phyloP scores from a whole-genome alignment of 2,797 vertebrate genomes.

The Danio kyathit region DNA sequence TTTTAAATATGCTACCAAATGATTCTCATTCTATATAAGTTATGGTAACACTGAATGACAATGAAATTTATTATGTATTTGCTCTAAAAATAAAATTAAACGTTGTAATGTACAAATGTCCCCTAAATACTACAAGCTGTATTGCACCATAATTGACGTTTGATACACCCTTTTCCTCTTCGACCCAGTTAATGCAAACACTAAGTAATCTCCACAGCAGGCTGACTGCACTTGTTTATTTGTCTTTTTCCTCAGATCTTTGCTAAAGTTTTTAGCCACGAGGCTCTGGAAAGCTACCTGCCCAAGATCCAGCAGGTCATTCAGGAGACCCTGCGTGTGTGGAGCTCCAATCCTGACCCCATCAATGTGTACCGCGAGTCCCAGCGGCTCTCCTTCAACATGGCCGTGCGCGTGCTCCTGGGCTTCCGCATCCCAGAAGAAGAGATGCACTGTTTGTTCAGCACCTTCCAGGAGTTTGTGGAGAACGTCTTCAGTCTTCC shows the following conservation, averaged over 20 bases:
- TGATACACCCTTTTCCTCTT: too few relatives aligned
- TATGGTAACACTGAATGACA: too few relatives aligned
- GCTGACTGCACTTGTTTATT: slow-evolving; percentile 49
- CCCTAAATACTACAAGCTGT: too few relatives aligned
- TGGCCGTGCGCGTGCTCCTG: slow-evolving; percentile 94
- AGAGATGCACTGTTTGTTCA: slow-evolving; percentile 88
- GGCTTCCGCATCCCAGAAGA: slow-evolving; percentile 93
- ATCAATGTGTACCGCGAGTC: slow-evolving; percentile 89
- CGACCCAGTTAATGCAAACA: background rate
- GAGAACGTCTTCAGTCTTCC: slow-evolving; percentile 98
- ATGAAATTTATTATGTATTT: too few relatives aligned
- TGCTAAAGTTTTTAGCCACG: slow-evolving; percentile 97
- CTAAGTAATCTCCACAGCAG: background rate
- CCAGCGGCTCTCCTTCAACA: slow-evolving; percentile 94
- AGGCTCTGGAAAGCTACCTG: slow-evolving; percentile 94
- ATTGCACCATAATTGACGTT: too few relatives aligned
- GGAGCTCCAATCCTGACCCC: slow-evolving; percentile 92
- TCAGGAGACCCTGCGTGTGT: slow-evolving; percentile 91
- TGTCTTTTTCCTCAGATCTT: slow-evolving; percentile 82
- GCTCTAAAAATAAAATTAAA: too few relatives aligned
- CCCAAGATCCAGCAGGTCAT: slow-evolving; percentile 97
- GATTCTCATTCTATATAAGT: too few relatives aligned
- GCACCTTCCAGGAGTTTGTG: slow-evolving; percentile 95
- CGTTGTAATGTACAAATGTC: too few relatives aligned
- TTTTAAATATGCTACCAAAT: too few relatives aligned